Evolutionary conservation across 2,113 vertebrate species (phyloP).

Genomic region (Xiphias gladius): DNA sequence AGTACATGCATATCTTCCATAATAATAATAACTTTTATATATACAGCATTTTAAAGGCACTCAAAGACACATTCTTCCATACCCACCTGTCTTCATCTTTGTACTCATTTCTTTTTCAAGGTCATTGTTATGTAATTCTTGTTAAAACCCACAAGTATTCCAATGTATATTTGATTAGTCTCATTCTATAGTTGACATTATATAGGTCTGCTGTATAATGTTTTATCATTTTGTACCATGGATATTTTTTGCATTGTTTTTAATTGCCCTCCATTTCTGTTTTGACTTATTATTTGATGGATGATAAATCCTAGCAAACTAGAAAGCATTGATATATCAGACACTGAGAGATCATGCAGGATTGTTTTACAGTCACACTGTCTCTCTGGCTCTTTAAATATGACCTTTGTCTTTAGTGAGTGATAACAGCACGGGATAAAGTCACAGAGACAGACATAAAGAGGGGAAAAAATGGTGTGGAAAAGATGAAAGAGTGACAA

Average conservation of each 20-base stretch:
- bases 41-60: background rate
- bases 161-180: background rate
- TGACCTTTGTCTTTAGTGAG: constrained; percentile 51
- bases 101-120: background rate
- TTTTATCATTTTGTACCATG: background rate
- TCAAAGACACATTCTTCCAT: background rate
- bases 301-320: constrained; percentile 4
- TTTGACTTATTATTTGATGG: constrained; percentile 2
- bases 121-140: background rate
- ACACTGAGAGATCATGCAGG: background rate
- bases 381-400: constrained; percentile 44
- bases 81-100: background rate
- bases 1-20: background rate
- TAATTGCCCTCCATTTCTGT: background rate
- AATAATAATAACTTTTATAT: background rate
- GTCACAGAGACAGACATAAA: constrained; percentile 21
- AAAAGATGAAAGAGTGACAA: constrained; percentile 48
- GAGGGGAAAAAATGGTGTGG: constrained; percentile 7
- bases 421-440: constrained; percentile 34
- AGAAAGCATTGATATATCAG: constrained; percentile 30
- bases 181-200: background rate
- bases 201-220: background rate
- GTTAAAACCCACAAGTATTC: background rate
- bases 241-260: background rate
- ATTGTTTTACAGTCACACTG: constrained; percentile 18